These are phyloP conservation scores for Melanerpes formicivorus DNA, from an alignment of 2,113 vertebrate genomes.

Conservation along the genomic window DNA sequence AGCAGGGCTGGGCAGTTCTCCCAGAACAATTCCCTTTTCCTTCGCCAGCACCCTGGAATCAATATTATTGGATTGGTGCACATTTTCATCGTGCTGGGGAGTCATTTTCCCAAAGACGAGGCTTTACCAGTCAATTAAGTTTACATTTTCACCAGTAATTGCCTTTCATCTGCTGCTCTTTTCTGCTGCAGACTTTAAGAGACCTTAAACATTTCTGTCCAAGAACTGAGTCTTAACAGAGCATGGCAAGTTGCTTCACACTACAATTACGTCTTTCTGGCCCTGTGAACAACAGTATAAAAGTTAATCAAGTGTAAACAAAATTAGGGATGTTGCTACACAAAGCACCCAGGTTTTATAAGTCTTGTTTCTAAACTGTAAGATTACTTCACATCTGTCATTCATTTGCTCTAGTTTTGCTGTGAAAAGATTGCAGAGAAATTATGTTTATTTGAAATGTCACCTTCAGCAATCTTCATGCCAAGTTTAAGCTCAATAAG, in stretches of 20 bases:
- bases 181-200: neutral
- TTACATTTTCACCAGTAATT: neutral
- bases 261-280: constrained; percentile 19
- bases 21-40: neutral
- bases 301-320: neutral
- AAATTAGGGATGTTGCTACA: constrained; percentile 27
- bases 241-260: neutral
- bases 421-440: neutral
- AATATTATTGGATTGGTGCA: neutral
- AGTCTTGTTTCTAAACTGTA: neutral
- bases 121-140: neutral
- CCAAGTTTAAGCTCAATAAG: constrained; percentile 4
- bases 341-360: neutral
- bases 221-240: neutral
- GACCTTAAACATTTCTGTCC: neutral
- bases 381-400: neutral
- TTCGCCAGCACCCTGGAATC: neutral
- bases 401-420: neutral
- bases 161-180: neutral
- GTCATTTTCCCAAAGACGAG: neutral
- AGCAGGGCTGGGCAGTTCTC: neutral
- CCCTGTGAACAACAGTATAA: neutral
- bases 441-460: constrained; percentile 44
- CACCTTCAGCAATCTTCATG: constrained; percentile 36
- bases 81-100: neutral